Evolutionary conservation across 2,888 invertebrate genomes (phyloP), one percentile per base, ranked within the genome.

Genomic region (Aleiodes leptofemur): DNA sequence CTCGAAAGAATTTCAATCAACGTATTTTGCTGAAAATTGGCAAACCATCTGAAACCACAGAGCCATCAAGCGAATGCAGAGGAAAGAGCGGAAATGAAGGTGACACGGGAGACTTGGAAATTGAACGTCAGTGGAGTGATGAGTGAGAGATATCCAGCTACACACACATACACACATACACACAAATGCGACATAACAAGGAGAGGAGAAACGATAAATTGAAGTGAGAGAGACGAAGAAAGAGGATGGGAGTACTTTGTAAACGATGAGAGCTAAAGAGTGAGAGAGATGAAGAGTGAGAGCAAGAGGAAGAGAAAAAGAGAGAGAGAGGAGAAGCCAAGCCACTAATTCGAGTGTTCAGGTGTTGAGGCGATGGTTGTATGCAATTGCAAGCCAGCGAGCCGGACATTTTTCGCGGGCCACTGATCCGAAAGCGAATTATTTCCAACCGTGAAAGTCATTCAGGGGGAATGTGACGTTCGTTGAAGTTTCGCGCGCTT

Each of bases 361-460:
- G 83, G 83, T 83, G 85, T 83, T 82, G 77, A 76, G 72, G 69
- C 56, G 76, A 73, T 64, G 73, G 76, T 23, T 56, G 74, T 72
- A 73, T 70, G 77, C 72, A 72, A 74, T 78, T 75, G 77, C 78
- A 74, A 80, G 75, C 75, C 82, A 85, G 77, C 83, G 81, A 83
- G 79, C 84, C 78, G 85, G 82, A 80, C 76, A 83, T 81, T 86
- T 85, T 86, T 86, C 82, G 78, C 85, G 84, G 83, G 74, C 81
- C 86, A 85, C 79, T 83, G 87, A 83, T 74, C 82, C 82, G 85
- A 79, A 82, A 85, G 81, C 82, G 82, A 87, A 86, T 87, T 85
- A 86, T 81, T 81, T 84, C 80, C 78, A 81, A 82, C 80, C 81
- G 85, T 80, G 84, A 82, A 84, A 84, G 81, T 81, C 77, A 78